phyloP scores from a whole-genome alignment of 2,113 vertebrate species.

The Oreochromis tanganicae region DNA sequence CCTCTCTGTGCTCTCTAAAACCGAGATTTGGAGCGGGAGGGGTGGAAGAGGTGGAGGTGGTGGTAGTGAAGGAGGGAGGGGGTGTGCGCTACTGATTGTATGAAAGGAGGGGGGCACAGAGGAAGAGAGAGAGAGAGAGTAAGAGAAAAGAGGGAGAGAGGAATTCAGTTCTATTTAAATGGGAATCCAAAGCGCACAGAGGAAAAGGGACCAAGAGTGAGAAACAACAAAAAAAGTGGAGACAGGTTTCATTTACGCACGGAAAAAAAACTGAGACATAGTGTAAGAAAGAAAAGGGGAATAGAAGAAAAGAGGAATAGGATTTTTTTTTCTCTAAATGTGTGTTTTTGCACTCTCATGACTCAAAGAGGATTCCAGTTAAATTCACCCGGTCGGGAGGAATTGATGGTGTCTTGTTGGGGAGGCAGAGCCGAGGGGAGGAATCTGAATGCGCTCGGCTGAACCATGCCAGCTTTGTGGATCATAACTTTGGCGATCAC shows the following conservation, averaged over 20 bases:
- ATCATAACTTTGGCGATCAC: slow-evolving; percentile 74
- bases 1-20: neutral
- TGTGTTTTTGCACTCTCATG: slow-evolving; percentile 35
- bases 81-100: slow-evolving; percentile 37
- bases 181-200: slow-evolving; percentile 38
- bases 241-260: slow-evolving; percentile 42
- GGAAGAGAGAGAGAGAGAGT: slow-evolving; percentile 9
- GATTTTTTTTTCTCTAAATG: neutral
- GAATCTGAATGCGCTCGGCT: slow-evolving; percentile 63
- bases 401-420: slow-evolving; percentile 59
- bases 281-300: neutral
- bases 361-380: slow-evolving; percentile 50
- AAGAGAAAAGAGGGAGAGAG: slow-evolving; percentile 22
- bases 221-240: slow-evolving; percentile 29
- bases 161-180: slow-evolving; percentile 43
- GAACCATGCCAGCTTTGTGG: slow-evolving; percentile 73
- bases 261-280: neutral
- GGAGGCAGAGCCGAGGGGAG: slow-evolving; percentile 46
- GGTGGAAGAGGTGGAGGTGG: neutral
- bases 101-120: neutral
- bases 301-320: neutral
- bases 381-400: slow-evolving; percentile 38
- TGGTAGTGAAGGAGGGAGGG: neutral
- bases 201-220: slow-evolving; percentile 26
- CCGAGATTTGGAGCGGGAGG: slow-evolving; percentile 27